phyloP scores from a whole-genome alignment of 2,113 vertebrate species.

The Onychostoma macrolepis region DNA sequence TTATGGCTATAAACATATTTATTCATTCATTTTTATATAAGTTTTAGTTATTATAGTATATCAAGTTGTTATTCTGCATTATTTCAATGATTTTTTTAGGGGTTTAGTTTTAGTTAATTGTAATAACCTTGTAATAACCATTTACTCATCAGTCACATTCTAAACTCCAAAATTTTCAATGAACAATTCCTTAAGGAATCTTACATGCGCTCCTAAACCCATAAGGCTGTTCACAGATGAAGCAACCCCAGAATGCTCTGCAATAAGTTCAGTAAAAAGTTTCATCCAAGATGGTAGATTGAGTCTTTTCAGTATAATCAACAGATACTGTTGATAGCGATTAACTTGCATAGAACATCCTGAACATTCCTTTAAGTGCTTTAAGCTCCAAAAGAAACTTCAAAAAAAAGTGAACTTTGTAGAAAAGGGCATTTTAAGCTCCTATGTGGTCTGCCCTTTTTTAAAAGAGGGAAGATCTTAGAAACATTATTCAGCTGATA shows the following conservation, averaged over 20 bases:
- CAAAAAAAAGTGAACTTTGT: neutral
- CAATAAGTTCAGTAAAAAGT: neutral
- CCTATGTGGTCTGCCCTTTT: constrained; percentile 47
- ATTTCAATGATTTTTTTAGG: neutral
- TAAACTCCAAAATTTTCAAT: neutral
- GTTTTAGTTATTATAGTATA: too few relatives aligned
- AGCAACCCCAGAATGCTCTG: neutral
- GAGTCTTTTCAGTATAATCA: neutral
- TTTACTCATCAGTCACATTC: neutral
- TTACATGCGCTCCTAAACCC: neutral
- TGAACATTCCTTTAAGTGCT: constrained; percentile 1
- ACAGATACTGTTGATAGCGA: neutral
- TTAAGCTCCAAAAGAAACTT: neutral
- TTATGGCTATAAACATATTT: too few relatives aligned
- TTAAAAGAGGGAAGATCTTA: constrained; percentile 30
- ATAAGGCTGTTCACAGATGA: too few relatives aligned
- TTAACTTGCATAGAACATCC: neutral
- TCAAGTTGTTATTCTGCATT: too few relatives aligned
- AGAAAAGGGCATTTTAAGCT: constrained; percentile 19
- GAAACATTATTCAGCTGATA: constrained; percentile 39
- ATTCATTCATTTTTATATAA: too few relatives aligned
- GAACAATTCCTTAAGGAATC: neutral
- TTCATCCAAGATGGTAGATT: neutral
- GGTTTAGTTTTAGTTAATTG: neutral
- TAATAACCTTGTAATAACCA: neutral